These are phyloP conservation scores for Lycocorax pyrrhopterus DNA, from an alignment of 2,113 vertebrate genomes.

Conservation along the genomic window DNA sequence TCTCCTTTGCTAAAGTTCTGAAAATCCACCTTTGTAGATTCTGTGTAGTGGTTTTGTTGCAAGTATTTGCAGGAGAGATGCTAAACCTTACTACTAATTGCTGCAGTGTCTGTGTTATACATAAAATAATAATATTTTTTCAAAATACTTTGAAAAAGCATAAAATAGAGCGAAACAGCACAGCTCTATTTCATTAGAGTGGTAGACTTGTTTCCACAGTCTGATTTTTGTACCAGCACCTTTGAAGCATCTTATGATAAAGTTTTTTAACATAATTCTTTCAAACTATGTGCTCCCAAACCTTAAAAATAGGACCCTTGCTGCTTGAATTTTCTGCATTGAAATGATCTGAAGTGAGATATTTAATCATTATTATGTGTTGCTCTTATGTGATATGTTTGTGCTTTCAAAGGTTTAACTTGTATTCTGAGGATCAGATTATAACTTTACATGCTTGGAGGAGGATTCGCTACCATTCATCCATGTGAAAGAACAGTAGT, in stretches of 20 bases:
- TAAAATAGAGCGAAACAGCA: neutral
- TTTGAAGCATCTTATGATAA: neutral
- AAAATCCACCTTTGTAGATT: neutral
- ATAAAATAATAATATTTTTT: neutral
- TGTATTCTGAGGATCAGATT: neutral
- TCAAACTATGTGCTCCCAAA: neutral
- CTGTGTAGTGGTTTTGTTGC: neutral
- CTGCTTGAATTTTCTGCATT: neutral
- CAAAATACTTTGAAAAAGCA: neutral
- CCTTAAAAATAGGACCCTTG: neutral
- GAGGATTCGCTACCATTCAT: neutral
- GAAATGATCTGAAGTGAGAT: neutral
- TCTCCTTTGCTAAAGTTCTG: neutral
- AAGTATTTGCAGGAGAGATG: neutral
- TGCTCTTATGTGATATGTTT: neutral
- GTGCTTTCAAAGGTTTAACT: slow-evolving; percentile 10
- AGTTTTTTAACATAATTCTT: neutral
- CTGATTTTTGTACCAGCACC: neutral
- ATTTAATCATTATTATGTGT: neutral
- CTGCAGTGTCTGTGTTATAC: neutral
- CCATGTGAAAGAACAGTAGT: slow-evolving; percentile 5
- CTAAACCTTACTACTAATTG: neutral
- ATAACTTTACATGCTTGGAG: slow-evolving; percentile 5
- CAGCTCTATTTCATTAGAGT: neutral
- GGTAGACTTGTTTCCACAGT: neutral